A percentile compares a stretch with the other conserved stretches of the same genome.
These are phyloP conservation scores for Ceratina australensis DNA, from an alignment of 1,140 invertebrate species.

Conservation along the genomic window DNA sequence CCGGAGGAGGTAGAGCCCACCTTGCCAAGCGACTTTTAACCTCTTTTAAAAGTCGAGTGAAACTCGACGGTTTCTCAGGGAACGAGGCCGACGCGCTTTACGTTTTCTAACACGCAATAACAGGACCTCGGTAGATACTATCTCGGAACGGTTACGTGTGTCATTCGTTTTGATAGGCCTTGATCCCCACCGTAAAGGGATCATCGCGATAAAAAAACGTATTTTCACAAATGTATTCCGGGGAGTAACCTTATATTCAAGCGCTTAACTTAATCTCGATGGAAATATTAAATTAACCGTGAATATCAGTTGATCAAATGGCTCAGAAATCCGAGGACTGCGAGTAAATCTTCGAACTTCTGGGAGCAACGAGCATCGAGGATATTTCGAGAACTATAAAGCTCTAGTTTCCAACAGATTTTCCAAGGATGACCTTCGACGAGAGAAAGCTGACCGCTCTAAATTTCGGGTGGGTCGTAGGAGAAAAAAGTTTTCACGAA, in stretches of 20 bases:
- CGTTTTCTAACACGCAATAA: constrained; percentile 5
- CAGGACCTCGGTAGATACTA: background rate
- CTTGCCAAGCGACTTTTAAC: constrained; percentile 43
- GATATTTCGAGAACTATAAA: background rate
- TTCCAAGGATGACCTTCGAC: constrained; percentile 16
- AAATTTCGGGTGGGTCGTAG: constrained; percentile 39
- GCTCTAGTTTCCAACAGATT: background rate
- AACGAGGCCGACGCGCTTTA: background rate
- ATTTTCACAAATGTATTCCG: background rate
- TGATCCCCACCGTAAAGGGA: background rate
- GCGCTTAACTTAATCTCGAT: background rate
- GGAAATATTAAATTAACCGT: no score
- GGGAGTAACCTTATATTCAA: background rate
- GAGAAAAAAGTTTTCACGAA: constrained; percentile 66
- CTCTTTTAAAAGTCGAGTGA: constrained; percentile 27
- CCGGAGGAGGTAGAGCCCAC: background rate
- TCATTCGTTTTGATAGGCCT: background rate
- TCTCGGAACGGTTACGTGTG: background rate
- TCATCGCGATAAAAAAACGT: constrained; percentile 1
- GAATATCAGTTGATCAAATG: no score
- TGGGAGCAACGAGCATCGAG: background rate
- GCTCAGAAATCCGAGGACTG: no score
- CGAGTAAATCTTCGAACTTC: no score
- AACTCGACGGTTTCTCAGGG: constrained; percentile 28
- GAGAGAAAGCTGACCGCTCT: constrained; percentile 33